Conservation (phyloP, 2,797 vertebrate species). For the Myoxocephalus aenaeus region DNA sequence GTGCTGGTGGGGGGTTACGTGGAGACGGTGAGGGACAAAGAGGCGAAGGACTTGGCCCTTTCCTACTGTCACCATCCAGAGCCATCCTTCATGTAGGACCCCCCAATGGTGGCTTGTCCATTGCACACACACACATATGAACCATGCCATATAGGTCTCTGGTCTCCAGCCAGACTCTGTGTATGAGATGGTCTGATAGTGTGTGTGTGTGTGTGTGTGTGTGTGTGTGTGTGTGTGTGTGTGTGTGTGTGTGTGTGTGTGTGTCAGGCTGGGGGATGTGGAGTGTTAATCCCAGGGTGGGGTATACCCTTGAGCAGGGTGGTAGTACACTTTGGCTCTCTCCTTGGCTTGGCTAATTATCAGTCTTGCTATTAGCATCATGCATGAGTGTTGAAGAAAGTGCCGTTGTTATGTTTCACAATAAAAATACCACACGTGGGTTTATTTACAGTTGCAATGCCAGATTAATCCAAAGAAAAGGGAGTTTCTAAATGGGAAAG, state of each 20-base stretch:
- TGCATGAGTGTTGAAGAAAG: conserved; percentile 2
- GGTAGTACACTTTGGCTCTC: conserved; percentile 30
- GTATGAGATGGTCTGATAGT: not conserved
- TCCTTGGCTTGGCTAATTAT: conserved; percentile 16
- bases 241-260: conserved; percentile 7
- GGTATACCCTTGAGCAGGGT: conserved; percentile 75
- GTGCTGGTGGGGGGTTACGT: not conserved
- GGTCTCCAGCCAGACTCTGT: conserved; percentile 55
- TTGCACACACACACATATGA: conserved; percentile 15
- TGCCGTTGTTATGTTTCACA: not conserved
- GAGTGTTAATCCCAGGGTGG: conserved; percentile 38
- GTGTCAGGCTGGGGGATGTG: conserved; percentile 19
- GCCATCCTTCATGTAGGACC: conserved; percentile 72
- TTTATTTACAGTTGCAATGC: not conserved
- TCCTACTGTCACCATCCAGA: conserved; percentile 42
- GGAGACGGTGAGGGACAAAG: conserved; percentile 72
- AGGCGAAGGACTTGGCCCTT: conserved; percentile 62
- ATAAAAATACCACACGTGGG: not conserved
- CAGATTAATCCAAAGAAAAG: not conserved
- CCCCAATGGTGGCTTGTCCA: conserved; percentile 40
- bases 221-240: not conserved
- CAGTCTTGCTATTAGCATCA: not conserved
- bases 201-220: not conserved
- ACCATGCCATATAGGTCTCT: conserved; percentile 37
- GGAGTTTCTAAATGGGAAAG: too few species aligned